Evolutionary conservation across 2,113 vertebrate genomes (phyloP), one percentile per base, ranked within the genome.

Genomic region (Hippolais icterina): DNA sequence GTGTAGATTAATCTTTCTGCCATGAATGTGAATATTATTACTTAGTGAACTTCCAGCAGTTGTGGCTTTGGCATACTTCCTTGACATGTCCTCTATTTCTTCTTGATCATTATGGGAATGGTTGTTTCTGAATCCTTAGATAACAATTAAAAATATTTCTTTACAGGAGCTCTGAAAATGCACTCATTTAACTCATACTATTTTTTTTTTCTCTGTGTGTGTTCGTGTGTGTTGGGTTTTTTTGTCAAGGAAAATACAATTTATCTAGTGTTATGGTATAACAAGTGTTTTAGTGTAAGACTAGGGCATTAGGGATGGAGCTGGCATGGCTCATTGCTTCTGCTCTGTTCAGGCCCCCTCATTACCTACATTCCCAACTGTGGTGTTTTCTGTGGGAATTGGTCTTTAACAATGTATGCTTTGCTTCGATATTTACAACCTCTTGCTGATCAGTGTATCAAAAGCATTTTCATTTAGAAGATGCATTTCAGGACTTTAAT

Each of bases 401-500:
- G 92, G 31, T 90, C 80, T 81, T 78, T 90, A 93, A 96, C 91
- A 95, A 93, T 93, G 74, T 93, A 49, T 1, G 44, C 87, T 94
- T 83, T 90, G 41, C 89, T 87, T 63, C 10, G 2, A 78, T 93
- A 83, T 87, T 92, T 96, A 88, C 47, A 87, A 68, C 78, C 44
- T 85, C 90, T 95, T 77, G 93, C 70, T 95, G 90, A 78, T 89
- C 59, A 89, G 77, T 92, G 59, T 85, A 94, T 89, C 86, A 81
- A 93, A 94, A 93, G 87, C 95, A 83, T 89, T 97, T 95, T 94
- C 93, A 88, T 95, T 93, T 87, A 90, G 70, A 80, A 83, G 82
- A 96, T 97, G 92, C 74, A 94, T 96, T 96, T 96, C 92, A 93
- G 77, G 80, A 90, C 86, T 96, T 93, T 95, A 95, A 97, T 89